Evolutionary conservation across 2,113 vertebrate genomes (phyloP).

Genomic region (human (Homo sapiens)): GRCh38 chr2:111439001-111439500

Average conservation of each 20-base stretch:
- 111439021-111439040: background rate
- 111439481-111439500: conserved; percentile 79
- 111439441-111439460: background rate
- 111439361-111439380: background rate
- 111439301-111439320: background rate
- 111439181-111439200: background rate
- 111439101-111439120: conserved; percentile 6
- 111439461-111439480: conserved; percentile 69
- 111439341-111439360: background rate
- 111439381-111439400: conserved; percentile 40
- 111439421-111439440: conserved; percentile 16
- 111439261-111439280: background rate
- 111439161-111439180: background rate
- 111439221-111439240: background rate
- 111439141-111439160: background rate
- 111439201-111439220: background rate
- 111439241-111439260: background rate
- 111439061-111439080: background rate
- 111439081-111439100: background rate
- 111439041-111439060: background rate
- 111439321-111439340: background rate
- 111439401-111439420: conserved; percentile 28
- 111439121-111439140: background rate
- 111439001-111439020: background rate
- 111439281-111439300: background rate